These are phyloP conservation scores for Agrotis puta DNA, from an alignment of 2,888 invertebrate genomes.

Conservation along the genomic window DNA sequence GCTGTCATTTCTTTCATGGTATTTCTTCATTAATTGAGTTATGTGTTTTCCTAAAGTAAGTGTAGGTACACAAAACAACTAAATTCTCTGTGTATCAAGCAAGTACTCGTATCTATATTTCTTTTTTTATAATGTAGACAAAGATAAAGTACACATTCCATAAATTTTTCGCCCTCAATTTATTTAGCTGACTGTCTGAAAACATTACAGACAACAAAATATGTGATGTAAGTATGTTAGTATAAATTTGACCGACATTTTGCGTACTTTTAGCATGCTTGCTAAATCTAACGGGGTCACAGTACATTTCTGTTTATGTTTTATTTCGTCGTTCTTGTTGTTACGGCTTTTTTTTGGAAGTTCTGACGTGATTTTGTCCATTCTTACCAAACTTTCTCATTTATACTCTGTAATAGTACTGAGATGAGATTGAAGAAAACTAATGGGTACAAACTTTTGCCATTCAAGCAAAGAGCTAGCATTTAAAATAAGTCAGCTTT, in stretches of 20 bases:
- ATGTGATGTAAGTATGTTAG: background rate
- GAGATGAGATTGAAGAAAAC: background rate
- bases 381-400: too few relatives aligned
- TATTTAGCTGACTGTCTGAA: constrained; percentile 25
- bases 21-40: background rate
- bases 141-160: background rate
- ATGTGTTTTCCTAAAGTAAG: too few relatives aligned
- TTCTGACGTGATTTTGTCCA: too few relatives aligned
- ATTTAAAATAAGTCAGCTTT: constrained; percentile 22
- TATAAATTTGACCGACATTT: constrained; percentile 42
- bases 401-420: too few relatives aligned
- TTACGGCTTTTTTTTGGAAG: constrained; percentile 18
- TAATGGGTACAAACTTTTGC: background rate
- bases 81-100: too few relatives aligned
- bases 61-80: too few relatives aligned
- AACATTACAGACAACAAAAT: constrained; percentile 18
- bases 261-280: constrained; percentile 8
- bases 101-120: too few relatives aligned
- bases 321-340: constrained; percentile 16
- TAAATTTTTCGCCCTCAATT: constrained; percentile 33
- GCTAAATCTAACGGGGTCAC: constrained; percentile 24
- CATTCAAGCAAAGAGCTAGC: constrained; percentile 19
- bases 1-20: too few relatives aligned
- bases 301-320: constrained; percentile 15
- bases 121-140: background rate